Conservation (phyloP, 2,113 vertebrate species). For the Bos taurus region DNA sequence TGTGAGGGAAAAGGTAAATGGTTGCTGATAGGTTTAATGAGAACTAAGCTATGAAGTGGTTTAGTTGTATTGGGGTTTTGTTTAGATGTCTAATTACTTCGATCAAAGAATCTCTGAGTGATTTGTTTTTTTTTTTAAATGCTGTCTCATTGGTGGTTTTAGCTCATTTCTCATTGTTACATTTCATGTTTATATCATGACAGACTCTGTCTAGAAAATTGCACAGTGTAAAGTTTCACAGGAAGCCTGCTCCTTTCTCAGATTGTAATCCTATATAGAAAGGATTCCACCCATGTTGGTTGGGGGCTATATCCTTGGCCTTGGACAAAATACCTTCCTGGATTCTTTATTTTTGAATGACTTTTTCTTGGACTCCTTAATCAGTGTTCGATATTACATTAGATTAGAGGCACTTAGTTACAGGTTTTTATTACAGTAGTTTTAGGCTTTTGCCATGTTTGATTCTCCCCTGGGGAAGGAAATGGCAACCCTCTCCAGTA, state of each 20-base stretch:
- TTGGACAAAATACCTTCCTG: background rate
- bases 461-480: background rate
- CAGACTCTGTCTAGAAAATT: background rate
- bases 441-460: background rate
- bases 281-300: background rate
- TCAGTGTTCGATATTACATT: background rate
- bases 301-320: background rate
- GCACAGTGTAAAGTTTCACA: background rate
- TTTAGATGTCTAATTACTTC: background rate
- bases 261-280: background rate
- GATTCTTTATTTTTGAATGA: background rate
- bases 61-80: background rate
- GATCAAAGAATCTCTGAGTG: background rate
- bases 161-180: background rate
- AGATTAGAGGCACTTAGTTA: background rate
- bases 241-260: background rate
- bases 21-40: constrained; percentile 14
- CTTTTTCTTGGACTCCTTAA: background rate
- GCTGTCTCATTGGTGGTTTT: background rate
- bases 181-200: background rate
- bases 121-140: background rate
- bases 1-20: background rate
- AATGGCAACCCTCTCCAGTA: background rate
- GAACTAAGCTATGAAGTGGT: background rate
- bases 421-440: background rate